Evolutionary conservation across 2,113 vertebrate genomes (phyloP).

Genomic region (Gallinago jamesoni): DNA sequence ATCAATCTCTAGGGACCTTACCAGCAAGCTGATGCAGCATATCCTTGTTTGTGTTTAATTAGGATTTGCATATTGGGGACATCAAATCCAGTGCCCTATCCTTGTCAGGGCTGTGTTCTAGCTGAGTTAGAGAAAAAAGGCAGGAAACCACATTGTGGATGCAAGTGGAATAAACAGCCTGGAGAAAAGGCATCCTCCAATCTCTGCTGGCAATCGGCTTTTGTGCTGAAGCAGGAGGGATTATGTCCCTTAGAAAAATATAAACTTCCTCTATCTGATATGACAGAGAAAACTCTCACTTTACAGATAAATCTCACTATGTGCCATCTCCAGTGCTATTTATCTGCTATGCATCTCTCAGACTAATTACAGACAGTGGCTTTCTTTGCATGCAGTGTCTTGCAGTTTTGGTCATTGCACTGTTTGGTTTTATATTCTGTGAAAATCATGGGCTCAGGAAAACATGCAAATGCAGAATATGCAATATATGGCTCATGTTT

Average conservation of each 20-base stretch:
- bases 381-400: not conserved
- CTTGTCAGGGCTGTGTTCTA: not conserved
- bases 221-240: not conserved
- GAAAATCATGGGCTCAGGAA: not conserved
- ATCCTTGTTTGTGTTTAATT: not conserved
- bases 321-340: not conserved
- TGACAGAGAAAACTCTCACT: not conserved
- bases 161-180: not conserved
- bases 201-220: not conserved
- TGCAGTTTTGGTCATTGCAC: not conserved
- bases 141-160: not conserved
- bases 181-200: not conserved
- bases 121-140: not conserved
- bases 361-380: not conserved
- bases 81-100: not conserved
- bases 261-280: not conserved
- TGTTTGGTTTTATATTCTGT: not conserved
- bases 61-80: not conserved
- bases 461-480: not conserved
- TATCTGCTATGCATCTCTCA: not conserved
- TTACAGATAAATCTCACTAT: not conserved
- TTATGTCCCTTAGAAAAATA: conserved; percentile 14
- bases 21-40: not conserved
- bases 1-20: not conserved
- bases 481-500: not conserved